phyloP scores from a whole-genome alignment of 2,113 vertebrate species.

The Carlito syrichta region DNA sequence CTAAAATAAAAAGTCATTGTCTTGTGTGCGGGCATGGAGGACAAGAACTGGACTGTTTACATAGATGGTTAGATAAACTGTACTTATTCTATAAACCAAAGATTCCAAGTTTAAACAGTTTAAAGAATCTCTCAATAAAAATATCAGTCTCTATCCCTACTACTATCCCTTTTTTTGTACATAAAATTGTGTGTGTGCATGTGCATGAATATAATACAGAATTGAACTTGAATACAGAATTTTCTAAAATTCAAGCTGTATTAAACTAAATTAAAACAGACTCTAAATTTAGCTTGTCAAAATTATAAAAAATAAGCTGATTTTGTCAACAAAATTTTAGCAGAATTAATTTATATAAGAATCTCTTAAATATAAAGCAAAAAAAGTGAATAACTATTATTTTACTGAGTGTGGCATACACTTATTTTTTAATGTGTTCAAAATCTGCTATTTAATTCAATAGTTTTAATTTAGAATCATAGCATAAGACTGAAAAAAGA shows the following conservation, averaged over 20 bases:
- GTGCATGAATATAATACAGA: neutral
- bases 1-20: constrained; percentile 68
- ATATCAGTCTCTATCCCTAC: constrained; percentile 6
- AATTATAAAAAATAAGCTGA: neutral
- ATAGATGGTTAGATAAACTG: constrained; percentile 52
- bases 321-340: neutral
- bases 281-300: neutral
- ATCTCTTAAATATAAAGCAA: neutral
- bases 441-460: neutral
- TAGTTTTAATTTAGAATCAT: neutral
- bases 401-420: neutral
- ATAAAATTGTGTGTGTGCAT: neutral
- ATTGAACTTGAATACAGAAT: neutral
- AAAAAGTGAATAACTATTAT: neutral
- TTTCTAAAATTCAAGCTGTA: too few relatives aligned
- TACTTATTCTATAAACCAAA: constrained; percentile 57
- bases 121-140: constrained; percentile 46
- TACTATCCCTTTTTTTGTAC: neutral
- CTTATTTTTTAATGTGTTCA: neutral
- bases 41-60: constrained; percentile 58
- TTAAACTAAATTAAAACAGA: neutral
- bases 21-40: constrained; percentile 52
- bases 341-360: neutral
- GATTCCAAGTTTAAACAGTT: constrained; percentile 57
- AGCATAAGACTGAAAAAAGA: neutral